Evolutionary conservation across 2,888 invertebrate genomes (phyloP), one percentile per base, ranked within the genome.

Genomic region (Resseliella maxima): DNA sequence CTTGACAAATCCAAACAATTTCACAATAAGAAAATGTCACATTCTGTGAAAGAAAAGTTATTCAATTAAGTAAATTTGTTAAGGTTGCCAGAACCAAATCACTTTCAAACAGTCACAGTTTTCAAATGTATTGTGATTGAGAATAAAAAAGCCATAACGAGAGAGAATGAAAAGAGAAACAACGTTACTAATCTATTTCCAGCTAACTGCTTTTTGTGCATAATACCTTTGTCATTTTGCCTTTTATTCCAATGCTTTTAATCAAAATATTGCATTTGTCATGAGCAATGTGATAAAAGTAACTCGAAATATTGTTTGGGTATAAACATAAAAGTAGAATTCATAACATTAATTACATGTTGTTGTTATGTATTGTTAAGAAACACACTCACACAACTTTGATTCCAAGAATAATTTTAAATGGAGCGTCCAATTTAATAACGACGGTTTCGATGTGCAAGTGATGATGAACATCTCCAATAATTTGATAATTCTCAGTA

Each of bases 31-130:
- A 72, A 1, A 35, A 3, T 18, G 18, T 15, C 46, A 50, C 12
- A 41, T 41, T 8, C 12, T 18, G 46, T 15, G 2, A 6, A 0
- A 72, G 31, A 27, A 31, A 72, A 72, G 31, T n/a, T 31, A 72
- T 72, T 72, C 72, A 72, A 72, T 72, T 72, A 72, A 35, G 72
- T 72, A 35, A 72, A 72, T 72, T 72, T 31, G 72, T 72, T 72
- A 0, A 72, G 35, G 31, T n/a, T 59, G n/a, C 12, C 59, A 59
- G 24, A 59, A n/a, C 24, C 59, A 24, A 59, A n/a, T n/a, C n/a
- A n/a, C n/a, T n/a, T n/a, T n/a, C n/a, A 59, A 18, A 18, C 50
- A 59, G 59, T 24, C 10, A 24, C 0, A 59, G 46, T 18, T 3
- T 6, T 50, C 50, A 18, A 18, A 2, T 50, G 50, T 41, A 41